Evolutionary conservation across 2,797 vertebrate genomes (phyloP).

Genomic region (Thripadectes ignobilis): DNA sequence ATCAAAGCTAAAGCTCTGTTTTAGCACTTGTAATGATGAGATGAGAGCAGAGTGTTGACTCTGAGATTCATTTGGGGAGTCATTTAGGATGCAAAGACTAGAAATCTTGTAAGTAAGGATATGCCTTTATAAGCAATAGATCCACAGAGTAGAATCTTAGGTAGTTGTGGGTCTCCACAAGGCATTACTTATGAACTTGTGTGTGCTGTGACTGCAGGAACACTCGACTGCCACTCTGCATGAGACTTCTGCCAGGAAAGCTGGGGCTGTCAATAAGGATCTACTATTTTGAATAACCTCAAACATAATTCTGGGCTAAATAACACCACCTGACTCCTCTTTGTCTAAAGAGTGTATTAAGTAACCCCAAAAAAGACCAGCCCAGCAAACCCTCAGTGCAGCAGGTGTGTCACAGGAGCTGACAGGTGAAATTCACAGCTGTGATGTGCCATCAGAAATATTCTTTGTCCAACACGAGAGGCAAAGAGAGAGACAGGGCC

Average conservation of each 20-base stretch:
- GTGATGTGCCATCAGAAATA: not conserved
- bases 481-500: not conserved
- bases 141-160: not conserved
- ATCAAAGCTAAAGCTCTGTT: not conserved
- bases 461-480: not conserved
- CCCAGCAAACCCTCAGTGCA: not conserved
- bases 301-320: not conserved
- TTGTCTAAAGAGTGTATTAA: not conserved
- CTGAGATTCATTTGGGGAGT: not conserved
- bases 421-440: not conserved
- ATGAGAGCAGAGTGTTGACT: not conserved
- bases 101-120: not conserved
- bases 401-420: not conserved
- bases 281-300: not conserved
- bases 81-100: not conserved
- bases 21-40: not conserved
- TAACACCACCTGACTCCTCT: not conserved
- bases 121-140: not conserved
- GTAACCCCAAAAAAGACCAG: not conserved
- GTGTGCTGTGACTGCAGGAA: not conserved
- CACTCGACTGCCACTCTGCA: not conserved
- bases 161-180: not conserved
- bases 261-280: not conserved
- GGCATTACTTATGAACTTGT: not conserved
- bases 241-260: not conserved